Evolutionary conservation across 2,113 vertebrate species (phyloP), one percentile per base, ranked within the genome.

Genomic region (Columba livia): DNA sequence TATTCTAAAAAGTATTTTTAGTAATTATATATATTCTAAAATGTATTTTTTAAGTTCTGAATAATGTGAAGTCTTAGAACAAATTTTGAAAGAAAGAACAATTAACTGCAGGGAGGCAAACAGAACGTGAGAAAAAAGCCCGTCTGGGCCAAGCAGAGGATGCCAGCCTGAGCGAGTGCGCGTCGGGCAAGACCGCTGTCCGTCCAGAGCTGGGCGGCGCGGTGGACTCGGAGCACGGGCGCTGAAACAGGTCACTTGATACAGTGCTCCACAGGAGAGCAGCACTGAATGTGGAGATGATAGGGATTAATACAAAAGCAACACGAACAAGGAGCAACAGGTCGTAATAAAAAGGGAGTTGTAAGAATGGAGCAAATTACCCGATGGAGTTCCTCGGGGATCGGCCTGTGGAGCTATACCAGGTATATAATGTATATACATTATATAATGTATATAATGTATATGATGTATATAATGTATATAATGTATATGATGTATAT

Each of bases 301-400:
- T 11, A 44, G 34, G 51, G 38, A 88, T 75, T 64, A 44, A 75
- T 85, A 69, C 11, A 82, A 93, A 85, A 85, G 34, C 70, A 75
- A 61, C 2, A 18, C 36, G n/a, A 93, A 73, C 7, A 50, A 85
- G 48, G 67, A 93, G 54, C 53, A 90, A 88, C 10, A 77, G 28
- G 36, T 69, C 64, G 44, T n/a, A 61, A 65, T 9, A 54, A 66
- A 64, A 65, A 73, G 38, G 38, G 31, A 85, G 31, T 36, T 77
- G 9, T 2, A 79, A 77, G 44, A 93, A 81, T 32, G 38, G 34
- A 67, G 15, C 36, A 90, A 79, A 85, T 91, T 36, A 53, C 58
- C 40, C 3, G 0, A 12, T 0, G 0, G 26, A 13, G 23, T 26
- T 88, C 48, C 82, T 82, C 36, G 19, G 50, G 16, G 65, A 32